These are phyloP conservation scores for Heliocidaris tuberculata DNA, from an alignment of 35 echinoderm and acorn worm genomes.

Conservation along the genomic window DNA sequence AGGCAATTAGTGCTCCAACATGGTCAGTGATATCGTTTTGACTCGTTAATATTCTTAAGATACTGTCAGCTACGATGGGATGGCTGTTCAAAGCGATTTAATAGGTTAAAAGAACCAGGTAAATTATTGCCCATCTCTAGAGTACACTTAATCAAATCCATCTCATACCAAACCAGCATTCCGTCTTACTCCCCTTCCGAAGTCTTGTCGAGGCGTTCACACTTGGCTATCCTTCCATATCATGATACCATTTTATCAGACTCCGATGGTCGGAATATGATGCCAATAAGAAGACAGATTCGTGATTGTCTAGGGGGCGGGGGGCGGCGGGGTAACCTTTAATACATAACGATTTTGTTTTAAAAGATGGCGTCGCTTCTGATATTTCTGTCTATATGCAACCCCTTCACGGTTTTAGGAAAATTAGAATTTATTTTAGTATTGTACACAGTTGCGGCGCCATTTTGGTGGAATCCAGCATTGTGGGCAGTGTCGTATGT, in stretches of 20 bases:
- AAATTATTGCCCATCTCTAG: background rate
- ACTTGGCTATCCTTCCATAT: background rate
- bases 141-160: conserved; percentile 5
- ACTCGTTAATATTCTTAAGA: background rate
- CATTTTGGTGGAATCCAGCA: no score
- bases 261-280: background rate
- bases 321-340: no score
- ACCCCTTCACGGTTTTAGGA: no score
- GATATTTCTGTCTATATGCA: no score
- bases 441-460: no score
- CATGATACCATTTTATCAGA: background rate
- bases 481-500: no score
- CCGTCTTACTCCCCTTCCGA: background rate
- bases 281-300: no score
- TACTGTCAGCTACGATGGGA: background rate
- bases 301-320: no score
- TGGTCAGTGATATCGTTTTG: background rate
- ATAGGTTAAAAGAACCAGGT: background rate
- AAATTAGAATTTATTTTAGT: no score
- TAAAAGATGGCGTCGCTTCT: no score
- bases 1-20: background rate
- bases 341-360: no score
- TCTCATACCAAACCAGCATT: background rate
- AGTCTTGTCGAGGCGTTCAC: background rate
- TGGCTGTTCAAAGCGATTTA: background rate